Evolutionary conservation across 2,113 vertebrate species (phyloP).

Genomic region (Heteronetta atricapilla): DNA sequence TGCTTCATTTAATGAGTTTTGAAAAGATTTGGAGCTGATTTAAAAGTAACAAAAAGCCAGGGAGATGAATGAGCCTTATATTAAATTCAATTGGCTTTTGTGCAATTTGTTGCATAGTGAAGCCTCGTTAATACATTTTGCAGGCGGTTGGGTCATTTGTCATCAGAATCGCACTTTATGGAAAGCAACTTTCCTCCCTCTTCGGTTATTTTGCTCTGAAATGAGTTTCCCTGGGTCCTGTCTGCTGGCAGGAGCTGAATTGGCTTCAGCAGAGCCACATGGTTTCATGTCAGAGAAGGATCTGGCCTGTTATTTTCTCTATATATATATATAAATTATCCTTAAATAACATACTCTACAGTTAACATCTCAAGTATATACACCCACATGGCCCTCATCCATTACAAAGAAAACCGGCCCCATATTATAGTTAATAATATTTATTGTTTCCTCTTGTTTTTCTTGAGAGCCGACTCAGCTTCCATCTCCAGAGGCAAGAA

Average conservation of each 20-base stretch:
- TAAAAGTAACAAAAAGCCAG: slow-evolving; percentile 70
- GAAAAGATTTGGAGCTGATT: slow-evolving; percentile 72
- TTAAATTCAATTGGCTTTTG: slow-evolving; percentile 74
- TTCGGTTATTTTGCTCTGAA: slow-evolving; percentile 62
- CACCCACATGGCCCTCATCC: not conserved
- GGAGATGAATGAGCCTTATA: slow-evolving; percentile 72
- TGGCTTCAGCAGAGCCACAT: not conserved
- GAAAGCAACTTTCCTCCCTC: slow-evolving; percentile 48
- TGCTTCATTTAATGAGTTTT: slow-evolving; percentile 72
- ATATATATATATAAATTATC: not conserved
- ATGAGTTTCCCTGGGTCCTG: slow-evolving; percentile 46
- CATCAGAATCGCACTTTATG: slow-evolving; percentile 52
- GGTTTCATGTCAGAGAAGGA: not conserved
- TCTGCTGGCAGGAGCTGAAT: slow-evolving; percentile 10
- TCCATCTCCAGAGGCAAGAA: slow-evolving; percentile 52
- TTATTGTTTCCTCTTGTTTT: slow-evolving; percentile 24
- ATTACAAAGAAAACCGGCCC: not conserved
- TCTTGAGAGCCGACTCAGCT: not conserved
- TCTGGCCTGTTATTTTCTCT: not conserved
- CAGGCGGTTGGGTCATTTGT: slow-evolving; percentile 68
- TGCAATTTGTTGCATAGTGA: slow-evolving; percentile 72
- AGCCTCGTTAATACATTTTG: slow-evolving; percentile 73
- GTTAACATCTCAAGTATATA: not conserved
- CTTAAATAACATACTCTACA: not conserved
- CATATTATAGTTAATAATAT: not conserved